Conservation (phyloP, 2,888 invertebrate genomes). For the Caenorhabditis sinica region DNA sequence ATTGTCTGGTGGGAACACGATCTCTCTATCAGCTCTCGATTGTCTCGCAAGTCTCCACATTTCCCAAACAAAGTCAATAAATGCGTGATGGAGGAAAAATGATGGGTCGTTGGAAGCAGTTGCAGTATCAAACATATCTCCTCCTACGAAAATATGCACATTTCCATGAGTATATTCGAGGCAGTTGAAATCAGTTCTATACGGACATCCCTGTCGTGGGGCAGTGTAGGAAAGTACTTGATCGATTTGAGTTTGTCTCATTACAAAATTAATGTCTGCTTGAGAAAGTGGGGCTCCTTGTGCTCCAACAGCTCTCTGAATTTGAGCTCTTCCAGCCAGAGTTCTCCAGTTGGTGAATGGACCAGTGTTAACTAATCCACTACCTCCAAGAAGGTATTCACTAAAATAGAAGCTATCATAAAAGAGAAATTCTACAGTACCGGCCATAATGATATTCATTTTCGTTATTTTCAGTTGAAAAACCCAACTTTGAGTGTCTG, state of each 20-base stretch:
- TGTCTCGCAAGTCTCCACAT: conserved; percentile 72
- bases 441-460: too few relatives aligned
- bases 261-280: conserved; percentile 73
- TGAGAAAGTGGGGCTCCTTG: conserved; percentile 72
- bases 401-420: too few relatives aligned
- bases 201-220: conserved; percentile 76
- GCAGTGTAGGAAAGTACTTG: conserved; percentile 80
- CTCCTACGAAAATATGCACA: conserved; percentile 79
- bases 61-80: conserved; percentile 84
- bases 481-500: too few relatives aligned
- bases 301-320: conserved; percentile 73
- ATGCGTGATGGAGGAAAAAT: conserved; percentile 84
- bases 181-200: conserved; percentile 75
- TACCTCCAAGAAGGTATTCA: conserved; percentile 64
- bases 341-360: conserved; percentile 78
- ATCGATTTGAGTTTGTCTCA: conserved; percentile 76
- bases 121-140: conserved; percentile 77
- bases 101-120: conserved; percentile 83
- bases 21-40: conserved; percentile 67
- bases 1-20: conserved; percentile 75
- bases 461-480: too few relatives aligned
- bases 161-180: conserved; percentile 79
- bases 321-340: conserved; percentile 67
- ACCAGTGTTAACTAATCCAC: conserved; percentile 70
- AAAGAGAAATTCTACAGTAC: too few relatives aligned